Evolutionary conservation across 2,113 vertebrate species (phyloP).

Genomic region (Carlito syrichta): DNA sequence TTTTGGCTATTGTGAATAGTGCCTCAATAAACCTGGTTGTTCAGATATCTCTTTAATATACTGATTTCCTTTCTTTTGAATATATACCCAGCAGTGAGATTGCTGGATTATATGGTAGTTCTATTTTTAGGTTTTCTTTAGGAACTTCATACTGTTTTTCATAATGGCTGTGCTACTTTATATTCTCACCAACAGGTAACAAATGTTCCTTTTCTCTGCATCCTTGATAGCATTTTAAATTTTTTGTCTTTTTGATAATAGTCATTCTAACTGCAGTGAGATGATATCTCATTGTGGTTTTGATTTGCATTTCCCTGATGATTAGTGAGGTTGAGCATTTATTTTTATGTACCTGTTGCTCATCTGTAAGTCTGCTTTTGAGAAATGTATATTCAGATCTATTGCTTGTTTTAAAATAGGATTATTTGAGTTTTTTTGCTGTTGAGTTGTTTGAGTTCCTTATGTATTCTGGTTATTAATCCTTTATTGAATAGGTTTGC

Average conservation of each 20-base stretch:
- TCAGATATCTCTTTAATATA: neutral
- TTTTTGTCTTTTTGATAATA: neutral
- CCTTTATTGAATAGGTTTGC: neutral
- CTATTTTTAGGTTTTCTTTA: neutral
- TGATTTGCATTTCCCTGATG: neutral
- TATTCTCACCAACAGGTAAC: neutral
- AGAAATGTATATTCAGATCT: neutral
- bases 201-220: neutral
- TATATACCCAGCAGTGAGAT: neutral
- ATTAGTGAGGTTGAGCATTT: neutral
- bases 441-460: neutral
- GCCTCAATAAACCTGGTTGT: neutral
- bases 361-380: neutral
- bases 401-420: neutral
- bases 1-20: neutral
- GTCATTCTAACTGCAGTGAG: neutral
- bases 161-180: neutral
- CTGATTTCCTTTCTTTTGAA: neutral
- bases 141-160: neutral
- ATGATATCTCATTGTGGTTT: neutral
- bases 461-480: neutral
- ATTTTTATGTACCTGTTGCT: neutral
- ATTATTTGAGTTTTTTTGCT: neutral
- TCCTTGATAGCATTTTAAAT: neutral
- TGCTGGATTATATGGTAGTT: neutral